phyloP scores from a whole-genome alignment of 2,888 invertebrate species.

The Odontocolon sp. region DNA sequence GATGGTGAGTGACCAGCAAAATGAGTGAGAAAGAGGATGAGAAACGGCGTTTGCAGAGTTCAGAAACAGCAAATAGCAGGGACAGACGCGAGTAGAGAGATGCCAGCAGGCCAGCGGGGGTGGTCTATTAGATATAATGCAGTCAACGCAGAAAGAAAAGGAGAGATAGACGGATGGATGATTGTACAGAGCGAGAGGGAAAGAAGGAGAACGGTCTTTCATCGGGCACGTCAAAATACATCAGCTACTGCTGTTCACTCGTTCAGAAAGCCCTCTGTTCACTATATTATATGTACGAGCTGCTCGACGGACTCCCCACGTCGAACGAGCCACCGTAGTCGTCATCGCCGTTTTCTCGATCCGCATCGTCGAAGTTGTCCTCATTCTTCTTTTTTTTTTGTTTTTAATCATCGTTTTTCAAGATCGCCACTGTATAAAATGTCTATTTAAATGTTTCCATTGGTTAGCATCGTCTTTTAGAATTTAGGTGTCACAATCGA shows the following conservation, averaged over 20 bases:
- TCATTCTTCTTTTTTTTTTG: constrained; percentile 58
- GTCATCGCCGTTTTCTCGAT: constrained; percentile 13
- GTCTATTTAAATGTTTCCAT: constrained; percentile 6
- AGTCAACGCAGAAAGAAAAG: constrained; percentile 81
- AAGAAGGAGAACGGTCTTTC: constrained; percentile 65
- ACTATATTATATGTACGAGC: constrained; percentile 42
- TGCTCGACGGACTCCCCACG: constrained; percentile 76
- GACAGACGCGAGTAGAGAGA: constrained; percentile 52
- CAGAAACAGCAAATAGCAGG: constrained; percentile 18
- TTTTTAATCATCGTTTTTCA: not conserved
- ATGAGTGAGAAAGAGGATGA: constrained; percentile 15
- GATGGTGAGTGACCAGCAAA: constrained; percentile 18
- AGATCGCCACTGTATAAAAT: constrained; percentile 2
- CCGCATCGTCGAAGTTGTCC: constrained; percentile 47
- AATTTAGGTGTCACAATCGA: not conserved
- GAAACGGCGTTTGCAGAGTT: not conserved
- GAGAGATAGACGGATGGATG: constrained; percentile 83
- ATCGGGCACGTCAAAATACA: constrained; percentile 79
- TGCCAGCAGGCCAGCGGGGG: constrained; percentile 58
- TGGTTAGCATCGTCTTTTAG: constrained; percentile 11
- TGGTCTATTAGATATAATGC: constrained; percentile 75
- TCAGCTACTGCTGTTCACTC: constrained; percentile 80
- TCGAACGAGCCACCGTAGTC: constrained; percentile 63
- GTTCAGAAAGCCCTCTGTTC: constrained; percentile 74
- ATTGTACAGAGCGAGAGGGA: constrained; percentile 63